Evolutionary conservation across 2,888 invertebrate species (phyloP).

Genomic region (Ceraclea dissimilis): DNA sequence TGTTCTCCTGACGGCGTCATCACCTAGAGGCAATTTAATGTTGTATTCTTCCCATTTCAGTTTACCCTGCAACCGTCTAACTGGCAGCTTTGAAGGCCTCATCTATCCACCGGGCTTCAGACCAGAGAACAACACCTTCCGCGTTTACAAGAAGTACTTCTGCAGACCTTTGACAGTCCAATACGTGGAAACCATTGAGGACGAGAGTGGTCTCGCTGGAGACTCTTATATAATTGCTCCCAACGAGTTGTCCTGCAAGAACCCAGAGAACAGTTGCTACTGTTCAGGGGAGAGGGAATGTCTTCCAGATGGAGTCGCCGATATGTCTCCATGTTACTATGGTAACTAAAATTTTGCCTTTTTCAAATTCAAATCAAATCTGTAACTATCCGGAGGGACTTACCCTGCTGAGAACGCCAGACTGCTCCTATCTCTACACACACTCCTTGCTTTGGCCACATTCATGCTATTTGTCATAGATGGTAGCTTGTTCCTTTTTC

Average conservation of each 20-base stretch:
- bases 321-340: conserved; percentile 63
- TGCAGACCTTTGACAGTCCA: conserved; percentile 58
- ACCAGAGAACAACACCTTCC: conserved; percentile 44
- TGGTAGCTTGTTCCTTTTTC: too few relatives aligned
- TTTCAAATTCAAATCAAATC: too few relatives aligned
- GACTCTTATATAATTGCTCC: conserved; percentile 54
- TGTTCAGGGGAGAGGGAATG: conserved; percentile 47
- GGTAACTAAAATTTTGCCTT: conserved; percentile 50
- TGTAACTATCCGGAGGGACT: too few relatives aligned
- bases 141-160: conserved; percentile 65
- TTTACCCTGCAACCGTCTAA: conserved; percentile 58
- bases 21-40: too few relatives aligned
- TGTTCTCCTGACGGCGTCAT: too few relatives aligned
- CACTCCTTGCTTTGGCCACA: too few relatives aligned
- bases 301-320: conserved; percentile 56
- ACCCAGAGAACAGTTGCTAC: conserved; percentile 57
- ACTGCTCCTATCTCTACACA: too few relatives aligned
- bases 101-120: conserved; percentile 57
- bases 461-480: too few relatives aligned
- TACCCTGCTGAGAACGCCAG: too few relatives aligned
- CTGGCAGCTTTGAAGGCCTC: conserved; percentile 64
- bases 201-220: conserved; percentile 47
- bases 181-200: conserved; percentile 29
- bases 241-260: conserved; percentile 50
- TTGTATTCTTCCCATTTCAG: conserved; percentile 34